These are phyloP conservation scores for Hippasteria phrygiana DNA, from an alignment of 53 echinoderm and acorn worm species.

Conservation along the genomic window DNA sequence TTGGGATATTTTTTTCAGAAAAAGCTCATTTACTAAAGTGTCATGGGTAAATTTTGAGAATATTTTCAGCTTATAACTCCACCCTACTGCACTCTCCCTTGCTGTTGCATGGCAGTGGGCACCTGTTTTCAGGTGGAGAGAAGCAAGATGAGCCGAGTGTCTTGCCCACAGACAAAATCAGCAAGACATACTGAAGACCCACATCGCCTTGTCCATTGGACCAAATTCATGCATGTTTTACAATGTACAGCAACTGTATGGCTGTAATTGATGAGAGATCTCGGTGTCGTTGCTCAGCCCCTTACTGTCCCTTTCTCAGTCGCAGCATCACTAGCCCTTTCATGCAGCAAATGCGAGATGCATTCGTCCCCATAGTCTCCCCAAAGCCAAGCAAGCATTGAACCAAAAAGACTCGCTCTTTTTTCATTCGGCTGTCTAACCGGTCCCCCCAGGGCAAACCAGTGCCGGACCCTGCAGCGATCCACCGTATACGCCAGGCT, in stretches of 20 bases:
- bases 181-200: too few species aligned
- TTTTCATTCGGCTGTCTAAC: slow-evolving; percentile 10
- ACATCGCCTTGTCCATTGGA: too few species aligned
- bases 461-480: neutral
- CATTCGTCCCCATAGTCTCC: neutral
- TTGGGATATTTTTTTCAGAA: too few species aligned
- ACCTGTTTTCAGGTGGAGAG: too few species aligned
- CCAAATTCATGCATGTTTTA: neutral
- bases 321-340: neutral
- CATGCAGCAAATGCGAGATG: slow-evolving; percentile 9
- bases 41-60: neutral
- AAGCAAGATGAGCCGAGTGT: too few species aligned
- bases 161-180: too few species aligned
- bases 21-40: too few species aligned
- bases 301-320: neutral
- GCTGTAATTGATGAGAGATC: neutral
- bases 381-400: slow-evolving; percentile 6
- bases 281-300: neutral
- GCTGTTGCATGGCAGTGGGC: too few species aligned
- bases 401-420: neutral
- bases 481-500: too few species aligned
- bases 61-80: neutral
- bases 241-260: neutral
- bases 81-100: too few species aligned
- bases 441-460: neutral